Evolutionary conservation across 2,113 vertebrate genomes (phyloP).

Genomic region (Nothobranchius furzeri): DNA sequence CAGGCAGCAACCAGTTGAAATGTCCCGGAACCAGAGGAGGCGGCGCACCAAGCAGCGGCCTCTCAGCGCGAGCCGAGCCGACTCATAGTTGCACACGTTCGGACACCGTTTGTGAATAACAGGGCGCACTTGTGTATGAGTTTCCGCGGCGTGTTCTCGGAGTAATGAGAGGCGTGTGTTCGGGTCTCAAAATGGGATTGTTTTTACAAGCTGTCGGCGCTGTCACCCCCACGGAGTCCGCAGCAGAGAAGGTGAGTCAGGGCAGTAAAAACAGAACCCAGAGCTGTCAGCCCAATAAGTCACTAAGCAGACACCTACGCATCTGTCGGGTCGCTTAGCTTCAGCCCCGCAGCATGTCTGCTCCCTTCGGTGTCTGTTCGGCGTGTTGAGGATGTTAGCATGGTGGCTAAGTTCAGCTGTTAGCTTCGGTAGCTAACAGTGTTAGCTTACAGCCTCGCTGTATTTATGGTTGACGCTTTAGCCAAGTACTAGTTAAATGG

Average conservation of each 20-base stretch:
- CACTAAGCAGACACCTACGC: not conserved
- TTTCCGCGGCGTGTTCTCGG: constrained; percentile 30
- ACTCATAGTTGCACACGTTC: constrained; percentile 31
- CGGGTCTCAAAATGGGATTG: constrained; percentile 74
- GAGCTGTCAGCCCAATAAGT: constrained; percentile 15
- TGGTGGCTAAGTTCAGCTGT: not conserved
- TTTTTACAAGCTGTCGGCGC: constrained; percentile 74
- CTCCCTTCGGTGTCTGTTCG: fast-evolving
- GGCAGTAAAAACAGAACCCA: constrained; percentile 12
- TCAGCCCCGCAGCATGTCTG: fast-evolving
- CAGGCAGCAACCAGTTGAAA: constrained; percentile 45
- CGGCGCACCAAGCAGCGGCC: constrained; percentile 60
- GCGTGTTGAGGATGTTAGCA: constrained; percentile 15
- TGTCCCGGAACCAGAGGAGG: constrained; percentile 56
- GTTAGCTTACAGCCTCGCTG: constrained; percentile 25
- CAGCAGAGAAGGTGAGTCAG: constrained; percentile 73
- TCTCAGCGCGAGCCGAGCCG: constrained; percentile 25
- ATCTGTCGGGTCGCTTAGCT: not conserved
- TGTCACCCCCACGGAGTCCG: constrained; percentile 70
- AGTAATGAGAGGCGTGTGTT: constrained; percentile 64
- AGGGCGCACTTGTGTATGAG: constrained; percentile 25
- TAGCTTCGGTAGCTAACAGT: constrained; percentile 45
- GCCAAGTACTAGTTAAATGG: constrained; percentile 8
- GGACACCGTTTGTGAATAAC: constrained; percentile 17
- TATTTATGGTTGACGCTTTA: constrained; percentile 44